A percentile compares a stretch with the other conserved stretches of the same genome.
Evolutionary conservation across 1,140 invertebrate genomes (phyloP).

Genomic region (Polypedilum vanderplanki): DNA sequence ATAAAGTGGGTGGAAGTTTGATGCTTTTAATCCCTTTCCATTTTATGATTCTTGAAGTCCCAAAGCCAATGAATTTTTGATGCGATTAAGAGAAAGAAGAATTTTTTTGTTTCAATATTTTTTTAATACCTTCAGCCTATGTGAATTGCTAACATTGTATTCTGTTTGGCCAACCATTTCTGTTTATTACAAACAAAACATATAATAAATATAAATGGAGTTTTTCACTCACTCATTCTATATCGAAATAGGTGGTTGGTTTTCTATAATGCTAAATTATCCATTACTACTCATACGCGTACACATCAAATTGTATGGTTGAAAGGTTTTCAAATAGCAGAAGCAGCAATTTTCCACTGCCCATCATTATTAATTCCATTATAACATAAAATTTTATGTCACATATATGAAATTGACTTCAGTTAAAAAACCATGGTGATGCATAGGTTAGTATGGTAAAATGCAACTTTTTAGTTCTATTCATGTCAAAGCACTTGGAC

Average conservation of each 20-base stretch:
- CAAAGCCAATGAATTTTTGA: conserved; percentile 25
- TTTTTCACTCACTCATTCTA: too few species aligned
- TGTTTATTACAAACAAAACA: neutral
- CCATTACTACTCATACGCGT: neutral
- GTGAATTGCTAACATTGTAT: neutral
- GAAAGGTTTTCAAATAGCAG: neutral
- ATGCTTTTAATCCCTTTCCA: neutral
- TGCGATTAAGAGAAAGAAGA: neutral
- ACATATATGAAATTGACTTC: neutral
- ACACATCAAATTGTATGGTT: too few species aligned
- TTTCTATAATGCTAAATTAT: neutral
- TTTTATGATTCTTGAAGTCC: neutral
- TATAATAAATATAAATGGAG: too few species aligned
- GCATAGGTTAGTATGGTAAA: too few species aligned
- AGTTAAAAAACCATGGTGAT: too few species aligned
- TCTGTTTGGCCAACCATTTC: neutral
- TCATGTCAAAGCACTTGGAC: too few species aligned
- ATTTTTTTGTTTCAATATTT: too few species aligned
- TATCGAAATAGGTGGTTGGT: neutral
- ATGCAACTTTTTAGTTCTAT: too few species aligned
- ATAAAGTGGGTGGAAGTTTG: neutral
- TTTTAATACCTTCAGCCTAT: conserved; percentile 8
- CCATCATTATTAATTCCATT: conserved; percentile 28
- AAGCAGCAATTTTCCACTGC: neutral
- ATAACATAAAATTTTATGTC: conserved; percentile 22